These are phyloP conservation scores for Silvanus unidentatus DNA, from an alignment of 2,888 invertebrate genomes.

Conservation along the genomic window DNA sequence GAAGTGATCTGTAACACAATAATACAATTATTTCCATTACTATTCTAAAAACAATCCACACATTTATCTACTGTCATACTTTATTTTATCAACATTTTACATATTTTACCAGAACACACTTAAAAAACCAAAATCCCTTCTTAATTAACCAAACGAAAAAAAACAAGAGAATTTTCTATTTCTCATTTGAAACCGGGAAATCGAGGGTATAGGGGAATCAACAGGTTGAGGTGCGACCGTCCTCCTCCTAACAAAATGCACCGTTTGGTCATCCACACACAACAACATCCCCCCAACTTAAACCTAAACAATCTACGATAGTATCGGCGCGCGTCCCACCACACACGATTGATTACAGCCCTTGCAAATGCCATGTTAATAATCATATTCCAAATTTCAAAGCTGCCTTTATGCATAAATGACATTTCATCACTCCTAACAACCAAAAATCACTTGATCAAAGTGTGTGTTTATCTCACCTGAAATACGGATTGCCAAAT, in stretches of 20 bases:
- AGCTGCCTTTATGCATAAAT: no score
- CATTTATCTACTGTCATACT: no score
- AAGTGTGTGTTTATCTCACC: conserved; percentile 40
- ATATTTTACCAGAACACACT: no score
- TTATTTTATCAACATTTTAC: no score
- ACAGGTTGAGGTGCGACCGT: conserved; percentile 22
- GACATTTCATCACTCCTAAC: no score
- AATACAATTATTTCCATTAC: not conserved
- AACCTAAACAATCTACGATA: conserved; percentile 15
- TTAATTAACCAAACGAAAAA: no score
- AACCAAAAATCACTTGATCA: no score
- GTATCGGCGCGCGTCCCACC: conserved; percentile 23
- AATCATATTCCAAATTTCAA: no score
- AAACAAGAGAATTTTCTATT: no score
- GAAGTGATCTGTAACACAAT: conserved; percentile 53
- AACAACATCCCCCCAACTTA: not conserved
- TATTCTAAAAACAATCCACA: not conserved
- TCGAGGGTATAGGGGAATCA: conserved; percentile 17
- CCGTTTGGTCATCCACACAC: conserved; percentile 19
- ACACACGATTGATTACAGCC: conserved; percentile 26
- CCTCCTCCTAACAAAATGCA: conserved; percentile 9
- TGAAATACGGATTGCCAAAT: conserved; percentile 54
- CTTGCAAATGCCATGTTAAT: no score
- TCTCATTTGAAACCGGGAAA: no score
- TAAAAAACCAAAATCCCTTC: no score